Base-by-base conservation (phyloP, 2,888 invertebrate genomes). In the Calameuta pallipes region DNA sequence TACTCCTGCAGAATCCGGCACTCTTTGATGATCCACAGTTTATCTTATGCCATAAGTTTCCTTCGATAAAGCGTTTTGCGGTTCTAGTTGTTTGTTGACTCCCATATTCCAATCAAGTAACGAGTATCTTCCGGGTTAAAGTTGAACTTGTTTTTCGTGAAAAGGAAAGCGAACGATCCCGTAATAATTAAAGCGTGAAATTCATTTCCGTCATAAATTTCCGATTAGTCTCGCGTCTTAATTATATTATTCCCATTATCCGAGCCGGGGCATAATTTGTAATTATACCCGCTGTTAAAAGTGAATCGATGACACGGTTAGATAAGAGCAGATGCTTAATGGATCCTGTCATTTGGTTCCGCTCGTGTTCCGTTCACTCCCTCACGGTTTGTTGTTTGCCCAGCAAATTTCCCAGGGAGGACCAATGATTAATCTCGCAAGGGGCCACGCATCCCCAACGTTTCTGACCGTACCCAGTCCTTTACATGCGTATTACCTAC, bases 381-480 rank as follows among this genome's bases (percentile, higher is more conserved):
- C 77, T 56, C 56, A 56, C 56, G 56, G 75, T 74, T 79, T 74
- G 75, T 80, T 83, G 81, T 82, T 83, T 83, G 82, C 78, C 71
- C 78, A 79, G 80, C 78, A 81, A 83, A 83, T 81, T 83, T 79
- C 69, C 69, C 80, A 79, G 75, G 13, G 71, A 71, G 31, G 56
- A 77, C 76, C 78, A 71, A 76, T 80, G 81, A 83, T 83, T 84
- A 83, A 84, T 83, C 82, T 79, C 79, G 71, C 33, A 13, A 31
- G 71, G 71, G 71, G 71, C 71, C 56, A 56, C 9, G 56, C 56
- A 56, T 56, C 56, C 41, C 56, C 56, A 23, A 56, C 56, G 23
- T 23, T 56, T 23, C 56, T 56, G 56, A 56, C 56, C 56, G 23
- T 56, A 56, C 56, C 56, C 56, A 23, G 23, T 56, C 9, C 56